phyloP scores from a whole-genome alignment of 2,113 vertebrate species.

The Vimba vimba region DNA sequence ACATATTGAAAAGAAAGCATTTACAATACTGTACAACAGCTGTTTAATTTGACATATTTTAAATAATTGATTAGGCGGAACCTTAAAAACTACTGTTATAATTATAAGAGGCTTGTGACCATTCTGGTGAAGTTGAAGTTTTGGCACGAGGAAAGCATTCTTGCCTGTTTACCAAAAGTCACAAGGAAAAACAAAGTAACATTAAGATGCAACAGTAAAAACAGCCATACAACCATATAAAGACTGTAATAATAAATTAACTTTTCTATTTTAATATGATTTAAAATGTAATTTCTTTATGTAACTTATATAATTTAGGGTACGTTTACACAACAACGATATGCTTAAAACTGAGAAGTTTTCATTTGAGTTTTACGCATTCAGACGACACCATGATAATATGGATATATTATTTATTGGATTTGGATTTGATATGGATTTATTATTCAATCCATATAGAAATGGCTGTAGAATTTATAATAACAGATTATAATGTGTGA shows the following conservation, averaged over 20 bases:
- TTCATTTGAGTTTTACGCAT: too few relatives aligned
- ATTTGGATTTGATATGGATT: too few relatives aligned
- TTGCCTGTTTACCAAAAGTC: background rate
- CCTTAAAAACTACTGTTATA: background rate
- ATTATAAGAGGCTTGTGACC: background rate
- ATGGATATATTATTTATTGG: too few relatives aligned
- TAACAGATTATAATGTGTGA: background rate
- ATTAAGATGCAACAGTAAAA: background rate
- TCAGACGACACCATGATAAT: too few relatives aligned
- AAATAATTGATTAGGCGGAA: too few relatives aligned
- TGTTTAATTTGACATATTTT: background rate
- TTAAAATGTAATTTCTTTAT: too few relatives aligned
- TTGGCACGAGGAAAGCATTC: slow-evolving; percentile 5
- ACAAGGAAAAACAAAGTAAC: background rate
- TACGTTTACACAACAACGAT: too few relatives aligned
- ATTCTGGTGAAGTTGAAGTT: background rate
- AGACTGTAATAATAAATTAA: background rate
- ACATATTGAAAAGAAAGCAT: background rate
- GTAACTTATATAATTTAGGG: too few relatives aligned
- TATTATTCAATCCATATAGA: background rate
- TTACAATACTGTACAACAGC: background rate
- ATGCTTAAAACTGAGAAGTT: too few relatives aligned
- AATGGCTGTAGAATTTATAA: background rate
- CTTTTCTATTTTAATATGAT: too few relatives aligned
- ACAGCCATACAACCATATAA: background rate